Evolutionary conservation across 2,888 invertebrate species (phyloP).

Genomic region (Troides oblongomaculatus): DNA sequence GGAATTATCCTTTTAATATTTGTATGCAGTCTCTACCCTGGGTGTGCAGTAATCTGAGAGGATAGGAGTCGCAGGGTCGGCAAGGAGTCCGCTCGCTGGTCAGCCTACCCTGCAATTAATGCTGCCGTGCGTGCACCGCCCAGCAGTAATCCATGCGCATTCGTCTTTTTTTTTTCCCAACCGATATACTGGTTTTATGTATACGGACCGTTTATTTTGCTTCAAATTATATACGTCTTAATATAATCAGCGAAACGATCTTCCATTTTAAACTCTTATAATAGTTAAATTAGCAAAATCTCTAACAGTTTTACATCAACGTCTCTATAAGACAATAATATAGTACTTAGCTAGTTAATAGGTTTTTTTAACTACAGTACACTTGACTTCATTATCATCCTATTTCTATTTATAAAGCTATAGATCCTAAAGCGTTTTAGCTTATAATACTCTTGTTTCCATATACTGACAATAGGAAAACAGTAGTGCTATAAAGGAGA

Average conservation of each 20-base stretch:
- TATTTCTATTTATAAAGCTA: no score
- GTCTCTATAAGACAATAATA: no score
- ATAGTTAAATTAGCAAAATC: not conserved
- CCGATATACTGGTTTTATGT: conserved; percentile 36
- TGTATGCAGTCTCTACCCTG: conserved; percentile 17
- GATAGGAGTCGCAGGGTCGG: conserved; percentile 34
- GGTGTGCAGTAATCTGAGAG: conserved; percentile 34
- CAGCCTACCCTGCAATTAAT: conserved; percentile 63
- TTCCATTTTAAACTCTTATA: conserved; percentile 11
- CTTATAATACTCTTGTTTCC: no score
- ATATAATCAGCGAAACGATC: conserved; percentile 27
- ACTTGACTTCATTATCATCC: no score
- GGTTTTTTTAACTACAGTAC: no score
- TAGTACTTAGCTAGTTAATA: no score
- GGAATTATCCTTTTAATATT: not conserved
- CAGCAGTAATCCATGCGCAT: conserved; percentile 50
- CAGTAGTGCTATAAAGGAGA: no score
- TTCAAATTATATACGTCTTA: conserved; percentile 30
- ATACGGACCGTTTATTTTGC: conserved; percentile 34
- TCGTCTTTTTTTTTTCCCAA: conserved; percentile 44
- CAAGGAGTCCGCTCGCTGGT: conserved; percentile 43
- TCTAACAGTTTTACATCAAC: no score
- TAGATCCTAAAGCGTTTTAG: no score
- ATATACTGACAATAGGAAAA: no score
- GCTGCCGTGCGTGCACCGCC: conserved; percentile 63